Evolutionary conservation across 1,140 invertebrate genomes (phyloP).

Genomic region (Drosophila ironensis): DNA sequence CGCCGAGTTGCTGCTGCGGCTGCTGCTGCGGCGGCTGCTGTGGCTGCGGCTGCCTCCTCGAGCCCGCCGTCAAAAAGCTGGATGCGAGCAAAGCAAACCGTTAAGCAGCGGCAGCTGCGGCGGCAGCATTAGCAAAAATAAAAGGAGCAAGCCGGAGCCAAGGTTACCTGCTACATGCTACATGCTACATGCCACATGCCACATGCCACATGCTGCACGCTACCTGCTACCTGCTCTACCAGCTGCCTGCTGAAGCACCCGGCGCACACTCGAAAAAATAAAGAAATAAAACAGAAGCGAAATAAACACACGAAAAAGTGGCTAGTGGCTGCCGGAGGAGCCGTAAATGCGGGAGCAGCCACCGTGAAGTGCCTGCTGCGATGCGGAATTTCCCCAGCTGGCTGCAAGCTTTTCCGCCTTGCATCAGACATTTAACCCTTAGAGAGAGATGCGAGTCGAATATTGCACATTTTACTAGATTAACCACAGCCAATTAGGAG

Average conservation of each 20-base stretch:
- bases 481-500: no score
- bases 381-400: slow-evolving; percentile 50
- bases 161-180: slow-evolving; percentile 57
- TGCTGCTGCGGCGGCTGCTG: slow-evolving; percentile 27
- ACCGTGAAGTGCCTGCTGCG: slow-evolving; percentile 25
- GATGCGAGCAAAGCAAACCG: slow-evolving; percentile 48
- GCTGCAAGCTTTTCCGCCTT: slow-evolving; percentile 8
- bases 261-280: not conserved
- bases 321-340: not conserved
- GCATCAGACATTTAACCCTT: no score
- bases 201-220: no score
- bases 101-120: slow-evolving; percentile 18
- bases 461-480: no score
- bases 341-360: not conserved
- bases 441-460: no score
- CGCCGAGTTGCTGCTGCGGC: slow-evolving; percentile 32
- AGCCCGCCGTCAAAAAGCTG: not conserved
- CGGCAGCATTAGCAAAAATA: slow-evolving; percentile 21
- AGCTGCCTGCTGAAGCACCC: no score
- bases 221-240: no score
- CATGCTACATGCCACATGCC: no score
- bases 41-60: slow-evolving; percentile 26
- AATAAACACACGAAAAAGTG: not conserved
- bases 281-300: not conserved
- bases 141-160: slow-evolving; percentile 51